These are phyloP conservation scores for Laticauda laticaudata DNA, from an alignment of 2,113 vertebrate genomes.

Conservation along the genomic window DNA sequence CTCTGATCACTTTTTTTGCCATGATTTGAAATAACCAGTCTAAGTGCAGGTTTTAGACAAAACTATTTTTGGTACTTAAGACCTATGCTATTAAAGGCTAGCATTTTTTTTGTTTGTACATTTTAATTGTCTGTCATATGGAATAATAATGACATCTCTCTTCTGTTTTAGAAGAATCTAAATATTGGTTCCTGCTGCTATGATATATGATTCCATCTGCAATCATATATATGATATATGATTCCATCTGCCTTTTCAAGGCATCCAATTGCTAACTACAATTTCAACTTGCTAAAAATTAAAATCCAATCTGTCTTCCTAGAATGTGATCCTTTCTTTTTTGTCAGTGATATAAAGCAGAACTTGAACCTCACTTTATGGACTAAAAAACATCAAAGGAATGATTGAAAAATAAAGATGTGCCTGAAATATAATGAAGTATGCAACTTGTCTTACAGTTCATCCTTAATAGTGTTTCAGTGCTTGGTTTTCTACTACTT, in stretches of 20 bases:
- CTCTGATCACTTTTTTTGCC: conserved; percentile 4
- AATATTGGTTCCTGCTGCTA: not conserved
- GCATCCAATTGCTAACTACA: not conserved
- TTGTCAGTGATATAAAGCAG: not conserved
- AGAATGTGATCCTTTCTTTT: not conserved
- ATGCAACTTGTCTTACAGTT: conserved; percentile 20
- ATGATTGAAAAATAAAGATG: not conserved
- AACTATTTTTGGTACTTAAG: not conserved
- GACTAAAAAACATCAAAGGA: conserved; percentile 6
- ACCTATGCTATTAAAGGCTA: conserved; percentile 14
- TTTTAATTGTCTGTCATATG: conserved; percentile 27
- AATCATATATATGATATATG: not conserved
- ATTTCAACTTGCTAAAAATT: conserved; percentile 39
- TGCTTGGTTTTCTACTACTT: conserved; percentile 11
- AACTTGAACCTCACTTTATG: conserved; percentile 18
- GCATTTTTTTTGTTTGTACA: not conserved
- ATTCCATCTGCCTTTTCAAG: not conserved
- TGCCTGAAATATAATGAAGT: not conserved
- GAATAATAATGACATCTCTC: not conserved
- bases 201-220: rapidly evolving
- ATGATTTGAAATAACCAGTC: conserved; percentile 14
- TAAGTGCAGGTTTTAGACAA: not conserved
- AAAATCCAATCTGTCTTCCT: conserved; percentile 29
- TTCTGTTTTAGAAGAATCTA: not conserved
- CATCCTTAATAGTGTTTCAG: conserved; percentile 18